Evolutionary conservation across 2,888 invertebrate genomes (phyloP), one percentile per base, ranked within the genome.

Genomic region (Drosophila picticornis): DNA sequence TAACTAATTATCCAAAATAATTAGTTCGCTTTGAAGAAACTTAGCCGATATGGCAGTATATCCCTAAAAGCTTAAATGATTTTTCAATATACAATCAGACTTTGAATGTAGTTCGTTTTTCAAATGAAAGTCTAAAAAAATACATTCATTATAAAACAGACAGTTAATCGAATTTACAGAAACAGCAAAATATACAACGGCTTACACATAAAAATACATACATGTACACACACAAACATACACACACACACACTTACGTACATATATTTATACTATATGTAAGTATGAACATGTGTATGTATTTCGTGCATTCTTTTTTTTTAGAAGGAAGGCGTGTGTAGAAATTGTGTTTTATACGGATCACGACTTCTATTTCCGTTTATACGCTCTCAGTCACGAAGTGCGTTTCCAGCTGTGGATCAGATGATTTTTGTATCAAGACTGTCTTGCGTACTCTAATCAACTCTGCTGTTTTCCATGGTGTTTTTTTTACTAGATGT

Each of bases 361-460:
- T 69, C 70, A 69, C 70, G 69, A 69, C 40, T 69, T 69, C 22
- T 46, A 22, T 29, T 51, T 29, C 27, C 34, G 22, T 27, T 34
- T 4, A 29, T n/a, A 22, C 52, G 2, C 16, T n/a, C 11, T 22
- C 40, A 34, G 19, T 40, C 38, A 56, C 38, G 56, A 56, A 56
- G n/a, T 29, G n/a, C 9, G 13, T 16, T 36, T 19, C 25, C 9
- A 50, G 19, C 5, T 19, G 11, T 50, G 27, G 27, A 19, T 19
- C 27, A 27, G 27, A 19, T 19, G 10, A 19, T 25, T 0, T 48
- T 25, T 25, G 43, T 1, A 22, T 25, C 25, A 16, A 46, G 22
- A 22, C 7, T 25, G 13, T 46, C 46, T 22, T 43, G 22, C 11
- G 22, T 22, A 43, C 11, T 43, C 11, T 11, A 43, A 25, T 46